Evolutionary conservation across 2,113 vertebrate species (phyloP).

Genomic region (Phrynocephalus versicolor): DNA sequence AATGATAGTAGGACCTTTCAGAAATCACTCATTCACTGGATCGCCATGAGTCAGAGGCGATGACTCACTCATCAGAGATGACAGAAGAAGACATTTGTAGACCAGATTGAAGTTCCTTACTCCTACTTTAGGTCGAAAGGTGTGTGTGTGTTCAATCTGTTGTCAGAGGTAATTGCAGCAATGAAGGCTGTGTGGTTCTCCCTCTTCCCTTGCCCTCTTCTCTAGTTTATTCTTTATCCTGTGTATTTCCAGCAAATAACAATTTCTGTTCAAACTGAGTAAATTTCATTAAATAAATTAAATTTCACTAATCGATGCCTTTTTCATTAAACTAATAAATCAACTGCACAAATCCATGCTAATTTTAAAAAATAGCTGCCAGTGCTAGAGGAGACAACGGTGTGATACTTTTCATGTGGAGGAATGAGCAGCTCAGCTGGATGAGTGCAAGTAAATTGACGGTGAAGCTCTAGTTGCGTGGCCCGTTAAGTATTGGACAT

Average conservation of each 20-base stretch:
- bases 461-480: neutral
- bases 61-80: neutral
- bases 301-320: no score
- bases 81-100: neutral
- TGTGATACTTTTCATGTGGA: neutral
- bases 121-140: neutral
- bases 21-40: no score
- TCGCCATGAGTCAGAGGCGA: no score
- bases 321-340: neutral
- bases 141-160: neutral
- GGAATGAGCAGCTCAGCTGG: neutral
- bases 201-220: neutral
- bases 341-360: neutral
- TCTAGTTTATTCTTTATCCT: no score
- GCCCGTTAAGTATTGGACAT: no score
- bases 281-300: no score
- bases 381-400: neutral
- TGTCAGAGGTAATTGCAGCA: neutral
- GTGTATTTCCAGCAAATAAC: no score
- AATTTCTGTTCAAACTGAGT: no score
- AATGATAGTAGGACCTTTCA: no score
- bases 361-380: neutral
- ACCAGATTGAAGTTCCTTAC: neutral
- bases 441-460: neutral
- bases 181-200: neutral